These are phyloP conservation scores for Toxonevra muliebris DNA, from an alignment of 2,888 invertebrate species.

Conservation along the genomic window DNA sequence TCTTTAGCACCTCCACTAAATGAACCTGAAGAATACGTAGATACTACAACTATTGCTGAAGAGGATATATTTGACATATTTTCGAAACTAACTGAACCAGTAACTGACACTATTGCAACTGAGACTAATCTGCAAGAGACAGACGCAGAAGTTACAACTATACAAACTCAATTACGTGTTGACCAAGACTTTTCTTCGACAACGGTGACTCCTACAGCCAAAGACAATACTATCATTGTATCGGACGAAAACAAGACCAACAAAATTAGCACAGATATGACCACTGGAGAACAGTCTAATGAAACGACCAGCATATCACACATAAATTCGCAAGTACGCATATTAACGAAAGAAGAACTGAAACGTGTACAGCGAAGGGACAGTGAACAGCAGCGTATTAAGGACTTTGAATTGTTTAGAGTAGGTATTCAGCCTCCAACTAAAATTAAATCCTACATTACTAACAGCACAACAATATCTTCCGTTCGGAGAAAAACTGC, in stretches of 20 bases:
- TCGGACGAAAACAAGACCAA: neutral
- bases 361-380: conserved; percentile 34
- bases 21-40: conserved; percentile 12
- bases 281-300: neutral
- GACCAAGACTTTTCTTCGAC: neutral
- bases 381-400: neutral
- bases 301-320: conserved; percentile 9
- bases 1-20: neutral
- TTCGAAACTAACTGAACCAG: neutral
- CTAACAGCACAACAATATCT: neutral
- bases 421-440: neutral
- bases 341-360: conserved; percentile 24
- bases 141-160: neutral
- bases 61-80: conserved; percentile 5
- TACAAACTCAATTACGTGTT: neutral
- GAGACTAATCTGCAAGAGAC: neutral
- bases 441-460: conserved; percentile 4
- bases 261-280: neutral
- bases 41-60: neutral
- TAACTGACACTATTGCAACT: neutral
- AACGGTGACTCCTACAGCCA: neutral
- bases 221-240: neutral
- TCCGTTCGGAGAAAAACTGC: neutral
- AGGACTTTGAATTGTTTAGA: neutral
- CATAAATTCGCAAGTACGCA: conserved; percentile 27